Base-by-base conservation (phyloP, 2,797 vertebrate species). In the Pseudomugil tenellus region DNA sequence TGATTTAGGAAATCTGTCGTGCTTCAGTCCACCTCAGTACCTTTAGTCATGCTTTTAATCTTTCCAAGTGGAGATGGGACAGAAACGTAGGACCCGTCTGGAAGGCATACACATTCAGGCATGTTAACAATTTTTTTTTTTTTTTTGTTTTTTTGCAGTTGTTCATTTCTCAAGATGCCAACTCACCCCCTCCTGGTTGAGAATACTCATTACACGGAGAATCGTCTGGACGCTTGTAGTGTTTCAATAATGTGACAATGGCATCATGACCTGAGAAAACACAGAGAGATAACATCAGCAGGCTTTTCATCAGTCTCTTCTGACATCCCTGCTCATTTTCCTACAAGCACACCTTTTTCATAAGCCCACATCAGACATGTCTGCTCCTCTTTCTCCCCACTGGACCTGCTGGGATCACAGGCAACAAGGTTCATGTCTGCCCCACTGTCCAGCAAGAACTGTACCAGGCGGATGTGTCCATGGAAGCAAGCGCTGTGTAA, bases 321-420 rank as follows among this genome's bases (percentile, higher is more conserved):
- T 29, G 3, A 39, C 25, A 60, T 19, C 1, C 8, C 0, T 32
- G 37, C 60, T 58, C 34, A 21, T 17, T 12, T 6, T 31, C 3
- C 17, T 12, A 11, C 16, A 1, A 28, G 55, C 79, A 23, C 14
- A 97, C 97, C 97, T 97, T 97, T 98, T 78, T 98, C 97, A 75
- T 98, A 99, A 41, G 98, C 97, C 98, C 97, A 99, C 98, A 98
- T 99, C 79, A 99, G 91, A 74, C 97, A 98, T 0, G 97, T 99
- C 90, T 98, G 97, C 77, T 99, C 97, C 4, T 99, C 97, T 81
- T 98, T 98, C 78, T 98, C 96, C 29, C 97, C 98, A 13, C 97
- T 99, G 81, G 97, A 98, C 80, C 97, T 95, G 91, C 97, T 99
- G 63, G 97, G 96, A 87, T 99, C 97, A 63, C 95, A 97, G 11